Conservation (phyloP, 2,113 vertebrate species). For the Daboia siamensis region DNA sequence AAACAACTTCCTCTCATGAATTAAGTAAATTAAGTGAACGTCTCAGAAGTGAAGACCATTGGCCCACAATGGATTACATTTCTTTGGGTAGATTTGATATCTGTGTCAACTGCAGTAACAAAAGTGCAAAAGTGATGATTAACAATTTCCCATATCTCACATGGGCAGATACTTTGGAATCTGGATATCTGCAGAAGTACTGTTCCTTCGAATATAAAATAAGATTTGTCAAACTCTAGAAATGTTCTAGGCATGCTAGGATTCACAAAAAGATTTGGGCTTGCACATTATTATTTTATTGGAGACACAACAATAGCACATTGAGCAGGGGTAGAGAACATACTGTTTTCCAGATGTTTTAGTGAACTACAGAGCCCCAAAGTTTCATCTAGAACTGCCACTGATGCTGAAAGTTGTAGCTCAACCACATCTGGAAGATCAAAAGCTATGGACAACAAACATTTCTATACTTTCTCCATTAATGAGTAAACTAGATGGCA, state of each 20-base stretch:
- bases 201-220: background rate
- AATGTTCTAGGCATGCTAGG: too few species aligned
- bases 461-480: background rate
- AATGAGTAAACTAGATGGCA: background rate
- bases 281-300: background rate
- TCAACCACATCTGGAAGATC: background rate
- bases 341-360: background rate
- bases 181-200: background rate
- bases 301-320: background rate
- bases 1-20: background rate
- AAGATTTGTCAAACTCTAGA: background rate
- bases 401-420: background rate
- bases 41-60: background rate
- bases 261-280: background rate
- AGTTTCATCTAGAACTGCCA: background rate
- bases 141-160: background rate
- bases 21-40: background rate
- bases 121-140: background rate
- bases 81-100: background rate
- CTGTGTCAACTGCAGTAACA: background rate
- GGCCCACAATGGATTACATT: background rate
- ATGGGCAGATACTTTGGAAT: background rate
- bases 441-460: background rate
- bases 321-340: background rate
- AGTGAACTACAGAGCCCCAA: background rate